Evolutionary conservation across 2,888 invertebrate genomes (phyloP).

Genomic region (Monochamus alternatus): DNA sequence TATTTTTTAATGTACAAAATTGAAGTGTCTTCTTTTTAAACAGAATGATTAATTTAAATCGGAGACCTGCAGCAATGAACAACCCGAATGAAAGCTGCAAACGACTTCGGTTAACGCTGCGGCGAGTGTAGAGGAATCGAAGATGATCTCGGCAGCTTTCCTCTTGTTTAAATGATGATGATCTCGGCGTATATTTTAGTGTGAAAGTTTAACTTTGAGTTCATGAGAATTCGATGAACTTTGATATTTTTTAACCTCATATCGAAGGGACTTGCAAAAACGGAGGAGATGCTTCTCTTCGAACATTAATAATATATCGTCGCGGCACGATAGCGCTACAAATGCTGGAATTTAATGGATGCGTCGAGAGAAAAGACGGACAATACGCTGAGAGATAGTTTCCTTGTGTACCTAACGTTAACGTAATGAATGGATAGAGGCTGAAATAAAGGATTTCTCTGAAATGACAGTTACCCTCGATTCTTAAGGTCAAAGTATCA

Average conservation of each 20-base stretch:
- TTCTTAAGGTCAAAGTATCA: too few relatives aligned
- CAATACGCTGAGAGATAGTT: not conserved
- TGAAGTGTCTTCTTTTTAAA: too few relatives aligned
- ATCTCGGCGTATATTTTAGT: slow-evolving; percentile 52
- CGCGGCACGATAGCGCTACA: slow-evolving; percentile 2
- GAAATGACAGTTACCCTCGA: too few relatives aligned
- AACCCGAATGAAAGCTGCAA: too few relatives aligned
- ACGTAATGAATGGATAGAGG: not conserved
- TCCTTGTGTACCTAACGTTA: not conserved
- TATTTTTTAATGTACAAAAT: too few relatives aligned
- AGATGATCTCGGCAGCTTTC: slow-evolving; percentile 41
- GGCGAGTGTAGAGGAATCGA: slow-evolving; percentile 39
- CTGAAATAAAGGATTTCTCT: not conserved
- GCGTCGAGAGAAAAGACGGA: not conserved
- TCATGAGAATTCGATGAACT: slow-evolving; percentile 55
- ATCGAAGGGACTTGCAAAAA: slow-evolving; percentile 44
- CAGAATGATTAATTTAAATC: too few relatives aligned
- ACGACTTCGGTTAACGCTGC: not conserved
- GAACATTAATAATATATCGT: slow-evolving; percentile 16
- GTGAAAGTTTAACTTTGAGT: slow-evolving; percentile 53
- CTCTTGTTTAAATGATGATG: slow-evolving; percentile 53
- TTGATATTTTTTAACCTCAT: slow-evolving; percentile 49
- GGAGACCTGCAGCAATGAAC: too few relatives aligned
- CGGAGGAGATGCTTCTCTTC: not conserved
- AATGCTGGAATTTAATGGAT: not conserved